Evolutionary conservation across 2,113 vertebrate genomes (phyloP), one percentile per base, ranked within the genome.

Genomic region (Etia nguti): DNA sequence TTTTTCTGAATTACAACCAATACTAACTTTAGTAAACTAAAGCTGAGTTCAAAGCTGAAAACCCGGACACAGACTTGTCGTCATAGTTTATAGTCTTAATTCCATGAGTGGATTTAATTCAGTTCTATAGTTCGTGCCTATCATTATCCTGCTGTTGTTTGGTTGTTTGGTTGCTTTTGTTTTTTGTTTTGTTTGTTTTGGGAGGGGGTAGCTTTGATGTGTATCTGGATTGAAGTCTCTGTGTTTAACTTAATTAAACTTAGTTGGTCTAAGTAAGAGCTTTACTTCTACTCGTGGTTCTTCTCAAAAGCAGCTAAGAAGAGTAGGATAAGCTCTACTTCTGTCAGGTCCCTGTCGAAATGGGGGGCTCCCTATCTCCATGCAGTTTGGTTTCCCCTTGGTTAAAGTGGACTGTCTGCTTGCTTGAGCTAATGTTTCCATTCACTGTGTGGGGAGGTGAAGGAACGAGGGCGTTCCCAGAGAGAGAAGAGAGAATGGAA

Each of bases 391-490:
- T 70, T 89, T 80, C 15, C 22, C 24, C 26, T 29, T 9, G 48
- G 62, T 79, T 90, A 60, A 92, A 83, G 75, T 46, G 70, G 56
- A 7, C 9, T 56, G 50, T 79, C 73, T 90, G 56, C 18, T 81
- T 80, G 34, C 56, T 36, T 84, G 73, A 86, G 75, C 84, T 82
- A 68, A 81, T 88, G 82, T 84, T 88, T 92, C 68, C 85, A 68
- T 93, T n/a, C 77, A 31, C 24, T 81, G 84, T 90, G 57, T 86
- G 94, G 92, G 94, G 93, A 87, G 88, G 90, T 65, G 92, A 93
- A 87, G 94, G 94, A 59, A 87, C 84, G 54, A 62, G 31, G 5
- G 94, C 90, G 60, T 86, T 81, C 82, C 90, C 50, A 91, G 93
- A 85, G 88, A 88, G 26, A 93, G 29, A 43, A 89, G 92, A 88